phyloP scores from a whole-genome alignment of 2,113 vertebrate genomes.

The Triplophysa dalaica region DNA sequence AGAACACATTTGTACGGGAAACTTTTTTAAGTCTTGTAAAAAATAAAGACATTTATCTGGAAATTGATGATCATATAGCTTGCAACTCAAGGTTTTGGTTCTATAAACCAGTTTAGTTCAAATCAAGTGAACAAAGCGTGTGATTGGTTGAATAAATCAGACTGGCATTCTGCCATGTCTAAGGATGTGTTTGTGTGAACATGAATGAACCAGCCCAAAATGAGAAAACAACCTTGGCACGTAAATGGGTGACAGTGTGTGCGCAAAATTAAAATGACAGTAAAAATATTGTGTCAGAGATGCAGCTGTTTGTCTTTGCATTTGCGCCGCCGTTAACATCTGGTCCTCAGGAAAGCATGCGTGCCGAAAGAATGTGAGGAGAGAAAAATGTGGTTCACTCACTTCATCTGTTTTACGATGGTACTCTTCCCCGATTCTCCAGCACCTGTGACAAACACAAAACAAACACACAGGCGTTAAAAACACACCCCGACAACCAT shows the following conservation, averaged over 20 bases:
- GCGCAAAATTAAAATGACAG: not conserved
- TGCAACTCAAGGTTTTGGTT: too few species aligned
- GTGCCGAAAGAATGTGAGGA: not conserved
- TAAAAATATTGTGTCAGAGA: not conserved
- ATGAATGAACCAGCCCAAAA: too few species aligned
- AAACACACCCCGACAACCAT: not conserved
- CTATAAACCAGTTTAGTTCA: too few species aligned
- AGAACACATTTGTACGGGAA: too few species aligned
- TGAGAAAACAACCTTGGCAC: not conserved
- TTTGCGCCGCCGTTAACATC: not conserved
- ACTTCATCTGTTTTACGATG: slow-evolving; percentile 58
- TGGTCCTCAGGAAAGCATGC: not conserved
- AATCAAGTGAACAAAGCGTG: too few species aligned
- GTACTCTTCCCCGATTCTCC: slow-evolving; percentile 55
- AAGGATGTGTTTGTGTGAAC: slow-evolving; percentile 12
- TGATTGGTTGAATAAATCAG: too few species aligned
- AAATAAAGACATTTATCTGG: too few species aligned
- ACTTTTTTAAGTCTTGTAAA: too few species aligned
- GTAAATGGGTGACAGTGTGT: not conserved
- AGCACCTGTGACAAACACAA: slow-evolving; percentile 45
- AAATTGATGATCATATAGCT: too few species aligned
- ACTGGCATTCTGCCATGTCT: not conserved
- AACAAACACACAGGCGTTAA: not conserved
- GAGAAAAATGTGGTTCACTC: slow-evolving; percentile 24
- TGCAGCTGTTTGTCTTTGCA: not conserved